Conservation (phyloP, 2,797 vertebrate genomes). For the Falco cherrug region DNA sequence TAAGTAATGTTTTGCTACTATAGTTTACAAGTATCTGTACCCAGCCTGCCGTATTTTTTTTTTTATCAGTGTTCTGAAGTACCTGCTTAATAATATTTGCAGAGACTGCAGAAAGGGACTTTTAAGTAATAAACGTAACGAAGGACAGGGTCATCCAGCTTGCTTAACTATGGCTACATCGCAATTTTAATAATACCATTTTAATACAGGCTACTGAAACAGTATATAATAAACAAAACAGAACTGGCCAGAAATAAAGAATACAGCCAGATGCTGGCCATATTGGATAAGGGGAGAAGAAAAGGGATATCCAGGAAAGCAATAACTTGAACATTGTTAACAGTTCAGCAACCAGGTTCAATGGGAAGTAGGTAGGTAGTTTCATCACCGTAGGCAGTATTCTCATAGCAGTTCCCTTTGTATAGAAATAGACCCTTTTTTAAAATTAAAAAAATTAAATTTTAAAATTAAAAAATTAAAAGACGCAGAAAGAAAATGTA, state of each 20-base stretch:
- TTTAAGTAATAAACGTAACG: background rate
- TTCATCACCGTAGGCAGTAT: background rate
- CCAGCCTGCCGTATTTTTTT: background rate
- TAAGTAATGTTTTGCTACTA: background rate
- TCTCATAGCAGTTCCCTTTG: background rate
- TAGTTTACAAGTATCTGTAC: background rate
- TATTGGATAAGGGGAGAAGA: fast-evolving
- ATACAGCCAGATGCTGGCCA: background rate
- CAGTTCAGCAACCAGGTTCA: background rate
- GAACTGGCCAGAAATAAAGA: background rate
- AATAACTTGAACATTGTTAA: background rate
- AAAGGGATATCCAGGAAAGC: background rate
- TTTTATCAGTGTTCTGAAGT: background rate
- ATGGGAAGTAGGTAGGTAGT: fast-evolving
- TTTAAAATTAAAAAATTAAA: background rate
- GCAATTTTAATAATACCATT: background rate
- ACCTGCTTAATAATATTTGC: background rate
- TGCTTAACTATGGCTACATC: background rate
- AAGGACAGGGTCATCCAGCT: background rate
- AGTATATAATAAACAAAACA: background rate
- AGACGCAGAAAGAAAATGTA: background rate
- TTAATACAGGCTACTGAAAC: background rate
- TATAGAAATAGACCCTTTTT: background rate
- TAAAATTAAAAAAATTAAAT: no score
- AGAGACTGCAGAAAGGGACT: background rate